Percentiles rank a stretch among this genome's conserved stretches.
Evolutionary conservation across 2,113 vertebrate genomes (phyloP).

Genomic region (Notothenia coriiceps): DNA sequence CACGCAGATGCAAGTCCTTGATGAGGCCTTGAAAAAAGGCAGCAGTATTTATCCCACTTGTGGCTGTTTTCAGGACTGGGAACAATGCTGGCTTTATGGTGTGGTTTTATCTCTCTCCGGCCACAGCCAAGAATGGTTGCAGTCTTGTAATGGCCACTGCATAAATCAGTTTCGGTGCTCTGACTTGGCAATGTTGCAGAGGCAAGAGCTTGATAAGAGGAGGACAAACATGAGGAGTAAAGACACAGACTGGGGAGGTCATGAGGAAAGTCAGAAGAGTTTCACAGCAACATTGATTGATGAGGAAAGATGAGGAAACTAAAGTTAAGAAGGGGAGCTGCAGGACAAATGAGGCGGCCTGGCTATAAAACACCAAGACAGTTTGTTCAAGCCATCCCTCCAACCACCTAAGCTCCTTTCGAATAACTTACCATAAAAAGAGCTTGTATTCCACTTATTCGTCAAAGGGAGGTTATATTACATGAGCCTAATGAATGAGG

Average conservation of each 20-base stretch:
- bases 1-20: conserved; percentile 58
- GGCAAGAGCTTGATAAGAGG: conserved; percentile 51
- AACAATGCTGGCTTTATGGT: conserved; percentile 77
- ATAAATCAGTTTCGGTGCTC: conserved; percentile 77
- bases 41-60: conserved; percentile 74
- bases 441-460: conserved; percentile 75
- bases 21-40: conserved; percentile 67
- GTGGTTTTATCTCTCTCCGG: conserved; percentile 75
- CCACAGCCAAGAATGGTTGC: conserved; percentile 72
- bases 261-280: conserved; percentile 38
- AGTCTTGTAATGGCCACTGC: conserved; percentile 76
- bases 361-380: conserved; percentile 67
- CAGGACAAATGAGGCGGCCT: conserved; percentile 51
- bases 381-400: conserved; percentile 71
- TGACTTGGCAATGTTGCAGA: conserved; percentile 50
- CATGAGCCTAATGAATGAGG: conserved; percentile 60
- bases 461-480: conserved; percentile 68
- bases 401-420: conserved; percentile 62
- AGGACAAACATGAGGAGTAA: conserved; percentile 31
- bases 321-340: conserved; percentile 12
- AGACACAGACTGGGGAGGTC: conserved; percentile 40
- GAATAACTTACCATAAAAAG: conserved; percentile 82
- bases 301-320: conserved; percentile 33
- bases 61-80: conserved; percentile 67
- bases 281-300: conserved; percentile 36